phyloP scores from a whole-genome alignment of 2,888 invertebrate species.

The Lepeophtheirus nordmannii region DNA sequence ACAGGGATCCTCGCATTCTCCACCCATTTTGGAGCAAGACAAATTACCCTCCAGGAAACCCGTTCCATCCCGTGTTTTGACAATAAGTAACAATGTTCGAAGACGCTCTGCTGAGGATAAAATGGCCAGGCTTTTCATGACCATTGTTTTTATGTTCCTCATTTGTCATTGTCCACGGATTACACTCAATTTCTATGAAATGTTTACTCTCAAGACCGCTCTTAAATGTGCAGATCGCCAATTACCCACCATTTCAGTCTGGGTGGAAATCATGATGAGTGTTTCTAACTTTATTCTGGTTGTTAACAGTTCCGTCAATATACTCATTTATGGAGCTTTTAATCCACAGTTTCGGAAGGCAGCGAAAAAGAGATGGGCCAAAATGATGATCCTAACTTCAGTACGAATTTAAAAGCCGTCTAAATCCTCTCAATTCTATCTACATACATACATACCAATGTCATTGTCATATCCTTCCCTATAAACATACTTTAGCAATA shows the following conservation, averaged over 20 bases:
- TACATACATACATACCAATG: no score
- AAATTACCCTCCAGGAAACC: no score
- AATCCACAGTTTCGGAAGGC: constrained; percentile 4
- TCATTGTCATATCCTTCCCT: no score
- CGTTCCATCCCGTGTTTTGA: not conserved
- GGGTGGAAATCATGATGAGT: constrained; percentile 17
- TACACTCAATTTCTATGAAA: constrained; percentile 15
- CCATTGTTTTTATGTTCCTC: constrained; percentile 6
- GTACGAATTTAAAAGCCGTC: no score
- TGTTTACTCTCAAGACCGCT: not conserved
- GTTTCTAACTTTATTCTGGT: constrained; percentile 1
- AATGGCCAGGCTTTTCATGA: constrained; percentile 18
- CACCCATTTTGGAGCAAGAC: not conserved
- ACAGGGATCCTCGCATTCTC: not conserved
- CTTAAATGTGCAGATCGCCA: not conserved
- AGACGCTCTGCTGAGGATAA: constrained; percentile 6
- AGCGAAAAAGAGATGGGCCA: not conserved
- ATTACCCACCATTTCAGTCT: not conserved
- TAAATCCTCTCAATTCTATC: no score
- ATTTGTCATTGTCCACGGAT: constrained; percentile 5
- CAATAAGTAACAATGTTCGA: constrained; percentile 2
- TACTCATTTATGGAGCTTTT: constrained; percentile 8
- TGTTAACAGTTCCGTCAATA: constrained; percentile 11
- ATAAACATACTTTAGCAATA: no score
- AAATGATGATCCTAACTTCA: no score